These are phyloP conservation scores for Ceratitis capitata DNA, from an alignment of 1,140 invertebrate genomes.

Conservation along the genomic window DNA sequence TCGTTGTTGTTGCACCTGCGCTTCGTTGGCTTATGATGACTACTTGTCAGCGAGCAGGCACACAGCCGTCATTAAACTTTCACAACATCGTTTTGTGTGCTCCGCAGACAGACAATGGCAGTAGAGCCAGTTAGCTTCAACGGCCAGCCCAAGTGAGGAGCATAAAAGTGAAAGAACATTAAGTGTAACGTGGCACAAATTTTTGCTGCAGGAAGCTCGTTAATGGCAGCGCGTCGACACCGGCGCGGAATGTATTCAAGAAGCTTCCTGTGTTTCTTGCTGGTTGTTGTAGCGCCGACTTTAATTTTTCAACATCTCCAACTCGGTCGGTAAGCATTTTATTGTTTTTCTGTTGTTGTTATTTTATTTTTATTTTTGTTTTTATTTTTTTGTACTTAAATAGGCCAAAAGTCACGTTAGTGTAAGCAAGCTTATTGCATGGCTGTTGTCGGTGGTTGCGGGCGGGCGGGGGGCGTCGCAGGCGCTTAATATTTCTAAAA, in stretches of 20 bases:
- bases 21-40: conserved; percentile 37
- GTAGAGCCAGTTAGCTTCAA: background rate
- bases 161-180: background rate
- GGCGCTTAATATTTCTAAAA: background rate
- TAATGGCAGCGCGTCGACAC: background rate
- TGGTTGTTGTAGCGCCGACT: background rate
- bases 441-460: background rate
- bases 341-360: background rate
- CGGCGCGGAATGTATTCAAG: background rate
- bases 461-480: background rate
- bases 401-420: conserved; percentile 7
- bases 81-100: background rate
- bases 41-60: conserved; percentile 17
- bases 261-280: background rate
- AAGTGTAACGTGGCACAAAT: conserved; percentile 15
- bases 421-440: background rate
- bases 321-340: no score
- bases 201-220: conserved; percentile 16
- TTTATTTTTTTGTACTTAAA: background rate
- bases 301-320: no score
- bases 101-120: background rate
- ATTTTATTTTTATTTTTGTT: background rate
- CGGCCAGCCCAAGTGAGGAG: background rate
- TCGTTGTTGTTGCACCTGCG: conserved; percentile 3
- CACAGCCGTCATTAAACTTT: conserved; percentile 32